A percentile compares a stretch with the other conserved stretches of the same genome.
Conservation (phyloP, 2,113 vertebrate genomes). For the Anser brachyrhynchus region DNA sequence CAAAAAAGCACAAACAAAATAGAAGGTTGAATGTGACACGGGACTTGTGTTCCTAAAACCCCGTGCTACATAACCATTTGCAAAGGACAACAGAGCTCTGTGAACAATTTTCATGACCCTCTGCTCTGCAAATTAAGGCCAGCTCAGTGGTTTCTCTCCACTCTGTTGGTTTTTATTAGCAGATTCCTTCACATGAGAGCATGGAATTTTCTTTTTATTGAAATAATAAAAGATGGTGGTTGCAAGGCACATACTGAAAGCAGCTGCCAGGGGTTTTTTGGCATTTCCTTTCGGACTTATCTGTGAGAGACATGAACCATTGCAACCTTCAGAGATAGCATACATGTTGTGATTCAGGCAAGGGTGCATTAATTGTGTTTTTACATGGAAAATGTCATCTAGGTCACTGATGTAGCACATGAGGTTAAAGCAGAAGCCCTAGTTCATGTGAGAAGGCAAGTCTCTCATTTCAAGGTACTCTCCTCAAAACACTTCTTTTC, state of each 20-base stretch:
- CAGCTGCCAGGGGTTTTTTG: neutral
- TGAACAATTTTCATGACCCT: neutral
- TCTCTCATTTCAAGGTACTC: neutral
- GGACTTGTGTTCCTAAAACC: neutral
- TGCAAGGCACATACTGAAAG: constrained; percentile 24
- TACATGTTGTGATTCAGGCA: neutral
- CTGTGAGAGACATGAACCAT: neutral
- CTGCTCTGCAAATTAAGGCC: neutral
- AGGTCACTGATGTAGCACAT: neutral
- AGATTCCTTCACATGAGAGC: constrained; percentile 14
- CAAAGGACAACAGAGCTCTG: neutral
- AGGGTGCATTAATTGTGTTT: neutral
- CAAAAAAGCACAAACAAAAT: neutral
- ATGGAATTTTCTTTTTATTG: constrained; percentile 34
- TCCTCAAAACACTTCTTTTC: neutral
- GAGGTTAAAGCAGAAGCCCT: neutral
- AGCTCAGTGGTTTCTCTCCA: neutral
- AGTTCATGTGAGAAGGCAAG: neutral
- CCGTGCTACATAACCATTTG: neutral
- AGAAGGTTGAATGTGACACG: neutral
- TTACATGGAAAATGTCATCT: neutral
- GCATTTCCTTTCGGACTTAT: neutral
- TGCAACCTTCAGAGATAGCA: neutral
- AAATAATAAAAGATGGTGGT: neutral
- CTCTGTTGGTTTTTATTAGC: constrained; percentile 45